Conservation (phyloP, 2,113 vertebrate species). For the Nothocercus julius region DNA sequence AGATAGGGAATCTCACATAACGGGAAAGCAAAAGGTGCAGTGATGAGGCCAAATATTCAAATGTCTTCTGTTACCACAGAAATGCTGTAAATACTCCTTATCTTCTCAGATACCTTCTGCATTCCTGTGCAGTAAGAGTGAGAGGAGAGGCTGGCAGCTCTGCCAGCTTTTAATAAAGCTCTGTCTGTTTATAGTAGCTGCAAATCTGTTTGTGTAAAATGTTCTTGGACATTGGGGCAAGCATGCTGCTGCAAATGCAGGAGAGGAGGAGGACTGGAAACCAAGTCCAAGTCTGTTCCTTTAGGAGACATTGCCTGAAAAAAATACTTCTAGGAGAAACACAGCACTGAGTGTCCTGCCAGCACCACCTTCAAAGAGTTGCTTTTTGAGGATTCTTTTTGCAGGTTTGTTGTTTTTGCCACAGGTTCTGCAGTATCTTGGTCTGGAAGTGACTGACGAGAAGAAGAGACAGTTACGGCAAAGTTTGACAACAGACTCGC, state of each 20-base stretch:
- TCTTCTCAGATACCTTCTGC: not conserved
- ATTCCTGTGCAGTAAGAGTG: not conserved
- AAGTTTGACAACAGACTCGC: conserved; percentile 84
- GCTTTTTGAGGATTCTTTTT: not conserved
- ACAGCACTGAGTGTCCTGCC: not conserved
- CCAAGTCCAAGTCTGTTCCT: not conserved
- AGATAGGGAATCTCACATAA: not conserved
- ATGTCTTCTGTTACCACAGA: not conserved
- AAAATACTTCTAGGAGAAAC: not conserved
- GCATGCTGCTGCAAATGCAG: not conserved
- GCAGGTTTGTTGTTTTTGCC: conserved; percentile 19
- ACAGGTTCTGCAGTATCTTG: conserved; percentile 87
- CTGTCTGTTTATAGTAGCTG: not conserved
- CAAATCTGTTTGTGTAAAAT: not conserved
- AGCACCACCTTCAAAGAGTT: not conserved
- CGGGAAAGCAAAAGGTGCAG: not conserved
- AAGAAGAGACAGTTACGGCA: conserved; percentile 82
- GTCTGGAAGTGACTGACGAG: conserved; percentile 85
- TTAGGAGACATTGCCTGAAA: not conserved
- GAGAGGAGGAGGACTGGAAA: not conserved
- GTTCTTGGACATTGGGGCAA: not conserved
- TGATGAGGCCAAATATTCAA: not conserved
- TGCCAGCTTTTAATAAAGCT: not conserved
- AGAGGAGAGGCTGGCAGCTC: not conserved
- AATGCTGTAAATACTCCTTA: not conserved